phyloP scores from a whole-genome alignment of 2,797 vertebrate species.

The Syndactyla subalaris region DNA sequence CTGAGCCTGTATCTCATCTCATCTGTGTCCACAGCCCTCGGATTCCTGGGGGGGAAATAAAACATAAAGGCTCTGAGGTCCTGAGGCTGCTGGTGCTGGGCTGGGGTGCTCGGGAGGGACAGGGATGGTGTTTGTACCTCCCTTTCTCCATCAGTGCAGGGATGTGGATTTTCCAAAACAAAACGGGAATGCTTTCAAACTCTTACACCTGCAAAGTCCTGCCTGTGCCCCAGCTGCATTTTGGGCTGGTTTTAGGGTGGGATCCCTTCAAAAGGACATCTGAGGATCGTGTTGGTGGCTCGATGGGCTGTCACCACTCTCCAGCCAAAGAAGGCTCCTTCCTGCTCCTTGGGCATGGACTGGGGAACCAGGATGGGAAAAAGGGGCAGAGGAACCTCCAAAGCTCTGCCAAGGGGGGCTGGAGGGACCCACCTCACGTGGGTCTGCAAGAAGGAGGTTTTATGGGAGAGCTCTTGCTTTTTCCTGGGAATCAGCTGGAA shows the following conservation, averaged over 20 bases:
- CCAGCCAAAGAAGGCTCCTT: background rate
- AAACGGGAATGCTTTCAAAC: background rate
- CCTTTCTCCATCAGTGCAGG: background rate
- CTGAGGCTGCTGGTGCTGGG: background rate
- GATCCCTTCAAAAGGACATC: background rate
- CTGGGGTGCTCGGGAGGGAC: background rate
- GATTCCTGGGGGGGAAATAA: background rate
- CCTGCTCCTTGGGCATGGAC: background rate
- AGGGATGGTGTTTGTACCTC: background rate
- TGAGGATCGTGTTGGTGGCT: background rate
- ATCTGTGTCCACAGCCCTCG: background rate
- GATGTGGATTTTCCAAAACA: background rate
- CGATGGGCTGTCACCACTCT: background rate
- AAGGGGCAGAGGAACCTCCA: background rate
- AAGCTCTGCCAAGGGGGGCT: background rate
- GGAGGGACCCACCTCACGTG: background rate
- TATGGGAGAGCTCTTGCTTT: background rate
- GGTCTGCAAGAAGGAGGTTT: background rate
- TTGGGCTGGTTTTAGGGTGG: background rate
- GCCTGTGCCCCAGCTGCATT: background rate
- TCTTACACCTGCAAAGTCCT: background rate
- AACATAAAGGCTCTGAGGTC: background rate
- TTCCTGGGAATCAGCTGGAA: background rate
- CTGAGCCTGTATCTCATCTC: background rate
- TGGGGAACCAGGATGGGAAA: background rate